phyloP scores from a whole-genome alignment of 2,888 invertebrate species.

The Eupithecia inturbata region DNA sequence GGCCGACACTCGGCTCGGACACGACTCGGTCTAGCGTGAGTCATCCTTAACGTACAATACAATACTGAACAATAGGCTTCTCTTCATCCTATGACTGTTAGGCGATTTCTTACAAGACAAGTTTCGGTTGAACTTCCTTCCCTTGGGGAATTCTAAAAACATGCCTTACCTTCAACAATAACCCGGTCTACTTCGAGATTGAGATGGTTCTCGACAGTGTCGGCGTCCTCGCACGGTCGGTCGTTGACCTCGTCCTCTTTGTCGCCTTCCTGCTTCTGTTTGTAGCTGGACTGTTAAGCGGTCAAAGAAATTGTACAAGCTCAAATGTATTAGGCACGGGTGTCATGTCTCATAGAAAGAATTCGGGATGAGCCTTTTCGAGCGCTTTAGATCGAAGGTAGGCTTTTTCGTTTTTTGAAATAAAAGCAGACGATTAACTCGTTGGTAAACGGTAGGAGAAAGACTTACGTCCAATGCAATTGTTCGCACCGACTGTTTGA shows the following conservation, averaged over 20 bases:
- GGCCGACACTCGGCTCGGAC: too few species aligned
- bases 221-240: slow-evolving; percentile 52
- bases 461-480: too few species aligned
- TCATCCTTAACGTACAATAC: too few species aligned
- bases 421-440: background rate
- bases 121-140: too few species aligned
- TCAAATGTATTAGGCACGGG: background rate
- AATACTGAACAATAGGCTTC: too few species aligned
- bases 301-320: slow-evolving; percentile 36
- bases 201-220: slow-evolving; percentile 60
- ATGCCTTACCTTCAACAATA: slow-evolving; percentile 60
- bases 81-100: too few species aligned
- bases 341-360: background rate
- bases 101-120: too few species aligned
- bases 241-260: slow-evolving; percentile 43
- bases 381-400: background rate
- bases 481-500: too few species aligned
- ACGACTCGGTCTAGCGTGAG: too few species aligned
- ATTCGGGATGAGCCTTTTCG: background rate
- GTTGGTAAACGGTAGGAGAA: too few species aligned
- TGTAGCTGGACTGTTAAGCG: slow-evolving; percentile 47
- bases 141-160: too few species aligned
- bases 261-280: slow-evolving; percentile 33
- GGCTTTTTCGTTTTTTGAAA: background rate
- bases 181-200: slow-evolving; percentile 66